Evolutionary conservation across 2,888 invertebrate genomes (phyloP).

Genomic region (Andrena praecox): DNA sequence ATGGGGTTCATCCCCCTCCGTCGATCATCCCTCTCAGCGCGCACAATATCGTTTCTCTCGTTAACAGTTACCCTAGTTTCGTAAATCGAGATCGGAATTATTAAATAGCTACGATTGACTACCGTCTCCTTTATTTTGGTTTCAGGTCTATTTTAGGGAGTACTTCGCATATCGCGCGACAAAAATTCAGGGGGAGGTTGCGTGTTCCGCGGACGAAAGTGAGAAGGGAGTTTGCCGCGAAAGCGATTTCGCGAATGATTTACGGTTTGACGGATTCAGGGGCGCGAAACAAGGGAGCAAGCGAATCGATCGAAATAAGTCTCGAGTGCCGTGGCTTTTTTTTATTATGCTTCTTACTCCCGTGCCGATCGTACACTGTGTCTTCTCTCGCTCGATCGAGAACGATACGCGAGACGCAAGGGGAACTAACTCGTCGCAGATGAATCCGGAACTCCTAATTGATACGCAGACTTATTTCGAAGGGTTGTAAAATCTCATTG

Average conservation of each 20-base stretch:
- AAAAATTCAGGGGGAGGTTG: not conserved
- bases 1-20: not conserved
- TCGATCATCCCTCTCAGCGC: conserved; percentile 9
- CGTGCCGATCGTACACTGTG: conserved; percentile 23
- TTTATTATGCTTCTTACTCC: conserved; percentile 35
- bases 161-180: conserved; percentile 24
- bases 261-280: conserved; percentile 4
- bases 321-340: conserved; percentile 34
- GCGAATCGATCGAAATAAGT: conserved; percentile 49
- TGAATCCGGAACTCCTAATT: conserved; percentile 15
- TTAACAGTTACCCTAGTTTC: conserved; percentile 28
- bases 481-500: conserved; percentile 39
- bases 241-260: conserved; percentile 6
- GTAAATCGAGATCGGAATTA: conserved; percentile 42
- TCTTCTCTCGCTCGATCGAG: conserved; percentile 35
- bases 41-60: conserved; percentile 26
- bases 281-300: conserved; percentile 20
- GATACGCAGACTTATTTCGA: conserved; percentile 28
- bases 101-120: conserved; percentile 36
- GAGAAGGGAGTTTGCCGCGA: not conserved
- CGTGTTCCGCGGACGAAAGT: not conserved
- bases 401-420: conserved; percentile 39
- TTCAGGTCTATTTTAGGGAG: conserved; percentile 18
- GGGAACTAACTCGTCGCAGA: conserved; percentile 22
- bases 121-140: conserved; percentile 4